Conservation (phyloP, 1,140 invertebrate genomes). For the Drosophila nigromelanica region DNA sequence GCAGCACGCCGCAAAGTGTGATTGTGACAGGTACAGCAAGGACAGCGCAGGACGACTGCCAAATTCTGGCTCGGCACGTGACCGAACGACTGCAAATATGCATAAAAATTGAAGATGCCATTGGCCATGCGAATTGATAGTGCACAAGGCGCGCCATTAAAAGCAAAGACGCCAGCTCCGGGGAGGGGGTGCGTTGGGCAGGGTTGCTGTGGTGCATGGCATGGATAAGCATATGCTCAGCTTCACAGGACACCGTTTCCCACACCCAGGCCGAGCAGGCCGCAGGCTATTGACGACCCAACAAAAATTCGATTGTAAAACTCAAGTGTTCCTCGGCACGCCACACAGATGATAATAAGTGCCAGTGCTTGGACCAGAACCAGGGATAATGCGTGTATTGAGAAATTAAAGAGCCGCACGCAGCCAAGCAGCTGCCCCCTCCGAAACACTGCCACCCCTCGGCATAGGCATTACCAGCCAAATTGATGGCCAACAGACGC, state of each 20-base stretch:
- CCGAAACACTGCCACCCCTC: background rate
- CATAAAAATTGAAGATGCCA: constrained; percentile 76
- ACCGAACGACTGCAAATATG: constrained; percentile 71
- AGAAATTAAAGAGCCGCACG: constrained; percentile 77
- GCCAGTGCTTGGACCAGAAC: constrained; percentile 33
- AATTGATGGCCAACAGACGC: constrained; percentile 80
- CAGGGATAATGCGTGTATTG: constrained; percentile 52
- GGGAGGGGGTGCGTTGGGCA: background rate
- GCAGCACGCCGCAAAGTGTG: constrained; percentile 80
- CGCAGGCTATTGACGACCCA: constrained; percentile 51
- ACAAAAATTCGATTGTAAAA: constrained; percentile 62
- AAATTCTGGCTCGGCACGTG: constrained; percentile 61
- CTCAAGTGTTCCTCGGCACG: constrained; percentile 61
- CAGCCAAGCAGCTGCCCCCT: constrained; percentile 16
- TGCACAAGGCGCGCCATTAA: constrained; percentile 66
- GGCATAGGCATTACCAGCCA: constrained; percentile 45
- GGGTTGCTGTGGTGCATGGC: constrained; percentile 4
- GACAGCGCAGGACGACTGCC: constrained; percentile 9
- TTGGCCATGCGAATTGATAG: constrained; percentile 61
- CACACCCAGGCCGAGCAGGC: constrained; percentile 35
- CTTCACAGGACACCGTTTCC: constrained; percentile 62
- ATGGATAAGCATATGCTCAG: constrained; percentile 69
- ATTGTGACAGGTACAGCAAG: constrained; percentile 74
- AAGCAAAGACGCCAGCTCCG: constrained; percentile 28
- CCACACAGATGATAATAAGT: constrained; percentile 62